Evolutionary conservation across 2,888 invertebrate species (phyloP), one percentile per base, ranked within the genome.

Genomic region (Lepidocyrtinus sp.): DNA sequence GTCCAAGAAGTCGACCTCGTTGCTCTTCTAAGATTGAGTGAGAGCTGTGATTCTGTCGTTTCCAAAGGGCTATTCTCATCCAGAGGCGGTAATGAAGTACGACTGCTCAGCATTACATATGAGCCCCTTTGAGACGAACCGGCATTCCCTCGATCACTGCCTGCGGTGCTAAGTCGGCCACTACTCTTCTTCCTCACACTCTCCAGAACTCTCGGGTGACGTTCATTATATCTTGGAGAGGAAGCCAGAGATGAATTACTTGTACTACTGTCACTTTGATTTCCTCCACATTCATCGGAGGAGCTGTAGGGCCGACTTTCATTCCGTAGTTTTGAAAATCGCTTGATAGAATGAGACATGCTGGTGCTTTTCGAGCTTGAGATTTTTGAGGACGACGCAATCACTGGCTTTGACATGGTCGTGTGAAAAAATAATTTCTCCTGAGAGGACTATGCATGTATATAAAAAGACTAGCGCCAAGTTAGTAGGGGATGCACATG

Each of bases 181-280:
- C 72, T 26, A 2, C 25, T 62, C 19, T 67, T 69, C n/a, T 69
- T 75, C 26, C 63, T 61, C 17, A 19, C 45, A 19, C 26, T 69
- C 17, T 59, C 73, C 12, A 69, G 62, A 0, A 46, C 59, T 25
- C 70, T 26, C 12, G 79, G 79, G 55, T 79, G 59, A 5, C 79
- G 64, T 46, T 79, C 79, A 27, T 73, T 73, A 62, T 79, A 79
- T n/a, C 70, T 61, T 7, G 69, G 55, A 21, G 79, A 79, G 63
- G 79, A 73, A n/a, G 70, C 79, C 21, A 79, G 55, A n/a, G 74
- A 74, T 64, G 79, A 79, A 65, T 74, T 64, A 22, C 79, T 79
- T 22, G 72, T 68, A 61, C 69, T 69, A 24, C 70, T 70, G 24
- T 61, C 61, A 61, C 77, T 77, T 24, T 77, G 77, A 67, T 71